Percentiles rank a stretch among this genome's conserved stretches.
Evolutionary conservation across 1,140 invertebrate genomes (phyloP).

Genomic region (Temnothorax curvispinosus): DNA sequence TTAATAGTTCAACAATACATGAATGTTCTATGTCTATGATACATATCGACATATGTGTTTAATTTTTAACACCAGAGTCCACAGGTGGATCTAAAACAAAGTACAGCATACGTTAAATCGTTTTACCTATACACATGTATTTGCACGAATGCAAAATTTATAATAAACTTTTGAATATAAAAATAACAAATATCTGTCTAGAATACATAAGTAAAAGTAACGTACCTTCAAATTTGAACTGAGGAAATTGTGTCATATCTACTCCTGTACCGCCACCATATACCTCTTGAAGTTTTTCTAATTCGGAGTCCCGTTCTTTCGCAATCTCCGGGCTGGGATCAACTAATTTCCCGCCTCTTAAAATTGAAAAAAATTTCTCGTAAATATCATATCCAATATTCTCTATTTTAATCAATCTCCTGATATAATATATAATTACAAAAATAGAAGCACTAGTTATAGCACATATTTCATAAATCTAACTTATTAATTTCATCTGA

Average conservation of each 20-base stretch:
- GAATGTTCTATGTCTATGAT: constrained; percentile 54
- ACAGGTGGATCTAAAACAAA: constrained; percentile 66
- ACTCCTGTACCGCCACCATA: constrained; percentile 91
- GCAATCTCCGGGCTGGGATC: constrained; percentile 92
- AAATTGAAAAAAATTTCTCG: constrained; percentile 61
- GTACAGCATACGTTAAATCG: neutral
- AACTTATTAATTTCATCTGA: neutral
- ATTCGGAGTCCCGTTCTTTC: constrained; percentile 90
- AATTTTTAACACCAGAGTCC: constrained; percentile 18
- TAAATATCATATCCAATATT: neutral
- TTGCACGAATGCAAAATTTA: neutral
- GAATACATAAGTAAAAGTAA: neutral
- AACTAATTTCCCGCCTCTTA: constrained; percentile 92
- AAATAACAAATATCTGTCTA: neutral
- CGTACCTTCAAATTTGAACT: constrained; percentile 91
- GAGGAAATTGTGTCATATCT: constrained; percentile 96
- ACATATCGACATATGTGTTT: constrained; percentile 23
- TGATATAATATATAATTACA: neutral
- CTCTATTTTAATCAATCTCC: neutral
- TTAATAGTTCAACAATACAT: constrained; percentile 40
- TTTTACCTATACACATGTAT: constrained; percentile 5
- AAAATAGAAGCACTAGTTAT: neutral
- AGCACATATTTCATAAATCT: neutral
- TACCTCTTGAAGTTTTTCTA: constrained; percentile 92
- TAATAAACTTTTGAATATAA: constrained; percentile 31